Conservation (phyloP, 2,113 vertebrate species). For the Elephantulus edwardii region DNA sequence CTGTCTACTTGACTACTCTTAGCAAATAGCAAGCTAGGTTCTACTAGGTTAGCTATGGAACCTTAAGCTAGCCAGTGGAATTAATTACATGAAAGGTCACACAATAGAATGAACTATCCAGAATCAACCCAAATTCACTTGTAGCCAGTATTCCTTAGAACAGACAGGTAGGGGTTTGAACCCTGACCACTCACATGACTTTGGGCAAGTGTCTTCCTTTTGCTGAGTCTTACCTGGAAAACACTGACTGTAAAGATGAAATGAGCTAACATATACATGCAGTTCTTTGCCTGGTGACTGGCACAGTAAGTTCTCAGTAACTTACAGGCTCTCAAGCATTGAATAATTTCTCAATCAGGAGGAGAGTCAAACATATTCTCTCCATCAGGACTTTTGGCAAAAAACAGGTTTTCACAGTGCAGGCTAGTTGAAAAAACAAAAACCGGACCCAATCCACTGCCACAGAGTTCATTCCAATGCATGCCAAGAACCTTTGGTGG, state of each 20-base stretch:
- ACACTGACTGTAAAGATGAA: neutral
- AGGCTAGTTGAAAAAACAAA: neutral
- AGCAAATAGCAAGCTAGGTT: neutral
- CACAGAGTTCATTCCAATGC: too few species aligned
- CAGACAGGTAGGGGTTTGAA: neutral
- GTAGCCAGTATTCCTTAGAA: neutral
- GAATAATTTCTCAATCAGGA: neutral
- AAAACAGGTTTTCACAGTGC: neutral
- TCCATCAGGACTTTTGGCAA: neutral
- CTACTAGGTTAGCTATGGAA: neutral
- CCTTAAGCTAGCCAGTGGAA: neutral
- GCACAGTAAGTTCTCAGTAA: neutral
- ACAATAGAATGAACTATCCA: neutral
- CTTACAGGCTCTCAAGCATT: neutral
- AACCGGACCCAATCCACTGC: too few species aligned
- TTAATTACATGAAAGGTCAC: neutral
- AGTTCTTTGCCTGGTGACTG: neutral
- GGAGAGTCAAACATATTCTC: neutral
- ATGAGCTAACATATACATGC: neutral
- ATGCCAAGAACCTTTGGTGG: too few species aligned
- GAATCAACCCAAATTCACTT: neutral
- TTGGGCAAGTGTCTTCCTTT: neutral
- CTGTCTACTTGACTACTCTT: neutral
- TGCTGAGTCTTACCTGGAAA: neutral
- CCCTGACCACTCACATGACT: neutral